phyloP scores from a whole-genome alignment of 2,113 vertebrate species.

The Garra rufa region DNA sequence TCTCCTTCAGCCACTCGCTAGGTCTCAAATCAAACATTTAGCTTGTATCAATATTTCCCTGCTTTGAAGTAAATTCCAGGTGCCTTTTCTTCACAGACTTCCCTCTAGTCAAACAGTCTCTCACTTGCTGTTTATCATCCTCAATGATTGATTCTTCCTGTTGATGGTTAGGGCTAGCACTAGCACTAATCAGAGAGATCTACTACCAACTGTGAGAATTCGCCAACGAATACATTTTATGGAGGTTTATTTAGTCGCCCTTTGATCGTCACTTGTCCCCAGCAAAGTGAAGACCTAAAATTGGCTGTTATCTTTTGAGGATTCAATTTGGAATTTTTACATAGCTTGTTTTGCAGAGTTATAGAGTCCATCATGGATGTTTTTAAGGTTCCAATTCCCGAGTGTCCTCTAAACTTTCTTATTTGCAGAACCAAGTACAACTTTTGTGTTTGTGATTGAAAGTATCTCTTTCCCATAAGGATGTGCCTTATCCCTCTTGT shows the following conservation, averaged over 20 bases:
- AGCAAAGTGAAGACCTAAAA: conserved; percentile 1
- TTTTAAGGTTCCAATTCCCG: not conserved
- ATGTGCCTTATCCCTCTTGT: conserved; percentile 41
- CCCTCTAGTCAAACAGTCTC: not conserved
- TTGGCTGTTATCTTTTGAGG: conserved; percentile 8
- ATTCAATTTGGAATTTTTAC: conserved; percentile 1
- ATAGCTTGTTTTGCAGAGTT: not conserved
- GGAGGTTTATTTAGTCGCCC: conserved; percentile 39
- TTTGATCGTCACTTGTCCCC: conserved; percentile 53
- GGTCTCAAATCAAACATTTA: conserved; percentile 30
- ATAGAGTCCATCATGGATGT: not conserved
- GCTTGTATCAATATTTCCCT: not conserved
- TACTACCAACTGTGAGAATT: conserved; percentile 24
- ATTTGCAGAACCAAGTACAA: not conserved
- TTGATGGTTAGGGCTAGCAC: not conserved
- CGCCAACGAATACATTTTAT: not conserved
- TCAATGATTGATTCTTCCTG: not conserved
- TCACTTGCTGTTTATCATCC: conserved; percentile 5
- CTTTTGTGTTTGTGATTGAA: not conserved
- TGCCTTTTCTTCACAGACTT: not conserved
- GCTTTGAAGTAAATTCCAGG: conserved; percentile 23
- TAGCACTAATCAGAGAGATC: conserved; percentile 21
- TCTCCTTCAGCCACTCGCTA: conserved; percentile 4
- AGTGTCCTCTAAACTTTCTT: not conserved
- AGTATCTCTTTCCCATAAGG: conserved; percentile 22